Conservation (phyloP, 2,113 vertebrate genomes). For the Motacilla alba region DNA sequence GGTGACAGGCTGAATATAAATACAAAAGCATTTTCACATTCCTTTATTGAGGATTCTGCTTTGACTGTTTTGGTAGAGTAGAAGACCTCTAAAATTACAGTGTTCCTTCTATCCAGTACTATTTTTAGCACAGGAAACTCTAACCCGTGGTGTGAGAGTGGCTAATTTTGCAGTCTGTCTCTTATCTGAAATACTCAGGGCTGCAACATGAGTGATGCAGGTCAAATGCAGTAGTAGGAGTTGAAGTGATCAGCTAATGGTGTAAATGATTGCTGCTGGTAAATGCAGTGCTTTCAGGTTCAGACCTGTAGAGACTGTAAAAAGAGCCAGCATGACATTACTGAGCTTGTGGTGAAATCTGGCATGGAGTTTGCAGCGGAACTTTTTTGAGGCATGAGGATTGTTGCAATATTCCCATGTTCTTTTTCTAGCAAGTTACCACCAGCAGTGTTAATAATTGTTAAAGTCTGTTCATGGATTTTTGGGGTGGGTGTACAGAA, state of each 20-base stretch:
- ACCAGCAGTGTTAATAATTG: not conserved
- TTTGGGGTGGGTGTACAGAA: not conserved
- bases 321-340: not conserved
- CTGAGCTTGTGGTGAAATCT: not conserved
- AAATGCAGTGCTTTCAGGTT: not conserved
- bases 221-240: not conserved
- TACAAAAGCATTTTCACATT: not conserved
- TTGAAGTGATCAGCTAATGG: not conserved
- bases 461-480: not conserved
- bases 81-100: not conserved
- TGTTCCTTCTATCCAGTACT: not conserved
- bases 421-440: not conserved
- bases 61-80: not conserved
- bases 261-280: not conserved
- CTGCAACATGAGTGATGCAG: not conserved
- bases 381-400: not conserved
- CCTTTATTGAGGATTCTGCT: not conserved
- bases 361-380: not conserved
- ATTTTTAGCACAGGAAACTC: slow-evolving; percentile 8
- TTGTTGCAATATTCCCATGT: not conserved
- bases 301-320: not conserved
- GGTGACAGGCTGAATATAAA: not conserved
- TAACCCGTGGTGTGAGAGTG: not conserved
- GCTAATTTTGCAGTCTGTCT: not conserved
- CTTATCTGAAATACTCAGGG: not conserved